A percentile compares a stretch with the other conserved stretches of the same genome.
Evolutionary conservation across 2,113 vertebrate species (phyloP).

Genomic region (Hyla sarda): DNA sequence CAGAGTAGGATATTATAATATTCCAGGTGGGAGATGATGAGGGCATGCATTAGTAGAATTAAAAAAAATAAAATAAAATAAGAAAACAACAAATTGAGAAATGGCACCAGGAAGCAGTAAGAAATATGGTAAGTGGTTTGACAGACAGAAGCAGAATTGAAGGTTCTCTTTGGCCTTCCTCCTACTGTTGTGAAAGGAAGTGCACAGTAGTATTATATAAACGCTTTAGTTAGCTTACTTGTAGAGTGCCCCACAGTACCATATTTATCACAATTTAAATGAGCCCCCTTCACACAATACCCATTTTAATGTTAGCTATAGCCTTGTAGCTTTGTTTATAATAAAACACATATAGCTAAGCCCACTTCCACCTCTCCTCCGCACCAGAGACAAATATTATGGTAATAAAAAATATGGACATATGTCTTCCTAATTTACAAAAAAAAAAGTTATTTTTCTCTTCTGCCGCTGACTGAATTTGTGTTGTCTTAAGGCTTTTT

Average conservation of each 20-base stretch:
- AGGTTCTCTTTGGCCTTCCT: not conserved
- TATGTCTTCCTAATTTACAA: slow-evolving; percentile 84
- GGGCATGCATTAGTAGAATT: no score
- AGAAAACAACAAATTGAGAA: no score
- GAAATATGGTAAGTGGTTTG: no score
- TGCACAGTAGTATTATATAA: not conserved
- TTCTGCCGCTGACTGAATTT: slow-evolving; percentile 78
- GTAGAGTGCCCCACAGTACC: not conserved
- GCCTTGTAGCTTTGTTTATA: slow-evolving; percentile 30
- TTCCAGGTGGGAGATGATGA: no score
- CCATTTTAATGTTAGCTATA: not conserved
- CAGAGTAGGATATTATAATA: no score
- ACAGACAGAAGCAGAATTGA: no score
- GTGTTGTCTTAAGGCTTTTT: slow-evolving; percentile 81
- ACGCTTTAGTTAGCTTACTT: not conserved
- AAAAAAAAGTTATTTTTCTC: slow-evolving; percentile 80
- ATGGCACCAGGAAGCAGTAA: no score
- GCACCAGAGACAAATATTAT: slow-evolving; percentile 84
- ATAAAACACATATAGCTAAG: slow-evolving; percentile 34
- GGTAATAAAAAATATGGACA: slow-evolving; percentile 79
- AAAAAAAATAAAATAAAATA: no score
- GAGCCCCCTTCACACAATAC: not conserved
- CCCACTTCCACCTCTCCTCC: slow-evolving; percentile 16
- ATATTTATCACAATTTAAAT: slow-evolving; percentile 14
- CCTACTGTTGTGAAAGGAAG: not conserved